Conservation (phyloP, 2,113 vertebrate species). For the Nibea coibor region DNA sequence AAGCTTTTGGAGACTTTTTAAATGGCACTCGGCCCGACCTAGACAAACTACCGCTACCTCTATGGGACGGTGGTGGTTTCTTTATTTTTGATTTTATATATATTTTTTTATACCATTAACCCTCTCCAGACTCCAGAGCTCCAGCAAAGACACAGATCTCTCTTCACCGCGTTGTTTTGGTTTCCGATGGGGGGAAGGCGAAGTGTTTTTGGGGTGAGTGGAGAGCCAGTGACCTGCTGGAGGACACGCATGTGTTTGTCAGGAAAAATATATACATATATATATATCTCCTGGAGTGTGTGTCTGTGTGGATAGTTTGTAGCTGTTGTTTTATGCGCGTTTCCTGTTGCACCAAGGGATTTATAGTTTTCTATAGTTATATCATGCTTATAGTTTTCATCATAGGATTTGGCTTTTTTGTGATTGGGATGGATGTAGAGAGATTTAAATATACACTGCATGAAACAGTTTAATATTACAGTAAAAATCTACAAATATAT, state of each 20-base stretch:
- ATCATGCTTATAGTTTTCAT: background rate
- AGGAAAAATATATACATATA: too few relatives aligned
- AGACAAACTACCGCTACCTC: slow-evolving; percentile 28
- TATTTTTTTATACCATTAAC: background rate
- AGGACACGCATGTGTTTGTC: slow-evolving; percentile 48
- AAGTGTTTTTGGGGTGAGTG: slow-evolving; percentile 66
- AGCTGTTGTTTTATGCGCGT: background rate
- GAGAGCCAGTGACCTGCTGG: slow-evolving; percentile 49
- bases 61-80: slow-evolving; percentile 61
- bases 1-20: slow-evolving; percentile 44
- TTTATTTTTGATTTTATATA: background rate
- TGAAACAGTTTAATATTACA: background rate
- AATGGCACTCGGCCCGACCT: slow-evolving; percentile 18
- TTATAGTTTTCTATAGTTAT: background rate
- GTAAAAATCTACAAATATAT: background rate
- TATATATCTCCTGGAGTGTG: background rate
- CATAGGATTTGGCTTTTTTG: background rate
- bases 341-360: slow-evolving; percentile 12
- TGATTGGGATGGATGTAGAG: background rate
- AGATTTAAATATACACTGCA: background rate
- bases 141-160: background rate
- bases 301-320: background rate
- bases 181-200: slow-evolving; percentile 29
- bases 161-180: slow-evolving; percentile 40
- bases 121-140: slow-evolving; percentile 5